phyloP scores from a whole-genome alignment of 2,113 vertebrate genomes.

The Ia io region DNA sequence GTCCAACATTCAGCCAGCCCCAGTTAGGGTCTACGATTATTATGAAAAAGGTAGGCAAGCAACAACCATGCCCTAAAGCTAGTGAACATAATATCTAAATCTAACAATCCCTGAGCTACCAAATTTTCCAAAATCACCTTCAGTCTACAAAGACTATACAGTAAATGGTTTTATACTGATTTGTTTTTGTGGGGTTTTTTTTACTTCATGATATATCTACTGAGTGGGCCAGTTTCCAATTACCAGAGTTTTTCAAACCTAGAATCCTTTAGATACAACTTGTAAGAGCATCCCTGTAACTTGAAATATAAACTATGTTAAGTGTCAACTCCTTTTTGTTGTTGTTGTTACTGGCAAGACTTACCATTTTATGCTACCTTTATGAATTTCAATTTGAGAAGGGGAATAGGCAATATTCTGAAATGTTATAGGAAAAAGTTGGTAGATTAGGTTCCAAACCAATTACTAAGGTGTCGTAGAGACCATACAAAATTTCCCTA shows the following conservation, averaged over 20 bases:
- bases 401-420: not conserved
- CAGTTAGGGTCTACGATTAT: slow-evolving; percentile 84
- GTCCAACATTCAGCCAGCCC: slow-evolving; percentile 84
- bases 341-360: not conserved
- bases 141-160: not conserved
- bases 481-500: not conserved
- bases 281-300: not conserved
- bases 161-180: not conserved
- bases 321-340: not conserved
- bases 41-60: slow-evolving; percentile 84
- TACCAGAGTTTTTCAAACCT: not conserved
- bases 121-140: not conserved
- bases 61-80: not conserved
- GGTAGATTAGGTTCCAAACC: not conserved
- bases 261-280: not conserved
- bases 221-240: not conserved
- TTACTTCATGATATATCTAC: not conserved
- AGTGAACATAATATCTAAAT: not conserved
- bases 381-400: not conserved
- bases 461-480: not conserved
- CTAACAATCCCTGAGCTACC: not conserved
- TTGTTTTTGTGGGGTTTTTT: not conserved
- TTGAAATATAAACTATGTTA: not conserved
- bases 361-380: not conserved
- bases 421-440: not conserved